Evolutionary conservation across 1,140 invertebrate genomes (phyloP), one percentile per base, ranked within the genome.

Genomic region (Pectinophora gossypiella): DNA sequence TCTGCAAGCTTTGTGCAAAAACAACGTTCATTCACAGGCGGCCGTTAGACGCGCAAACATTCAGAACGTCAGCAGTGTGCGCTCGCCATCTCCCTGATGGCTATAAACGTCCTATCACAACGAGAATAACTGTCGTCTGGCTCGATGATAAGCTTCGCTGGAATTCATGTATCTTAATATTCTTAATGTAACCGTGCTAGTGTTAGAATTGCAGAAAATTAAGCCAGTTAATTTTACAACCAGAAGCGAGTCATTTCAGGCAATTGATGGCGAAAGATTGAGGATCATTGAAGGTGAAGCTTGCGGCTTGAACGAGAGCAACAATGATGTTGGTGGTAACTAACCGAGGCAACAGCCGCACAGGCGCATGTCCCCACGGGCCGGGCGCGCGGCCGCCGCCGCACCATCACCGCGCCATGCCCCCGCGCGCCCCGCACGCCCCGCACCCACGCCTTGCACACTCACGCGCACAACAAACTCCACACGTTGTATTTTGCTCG

Each of bases 341-440:
- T 72, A 68, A 86, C 83, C 83, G 49, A 81, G 68, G 68, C 83
- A 86, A 63, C 83, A 86, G 61, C 80, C 78, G 68, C 83, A 86
- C 57, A 86, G 76, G 65, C 83, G 83, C 83, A 86, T 86, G 64
- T 75, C 60, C 68, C 65, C 61, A 55, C 61, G 59, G 59, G 64
- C 54, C 65, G 61, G 23, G 68, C 69, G 63, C 74, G 66, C 68
- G 68, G 5, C 64, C 38, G 16, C 63, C 36, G 51, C 50, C 55
- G 59, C 64, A 53, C 68, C 80, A 81, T 81, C 76, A 71, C 77
- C 69, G 53, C 68, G 59, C 66, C 79, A 83, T 79, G 46, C 47
- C 64, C 7, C 7, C 7, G 3, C 7, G 2, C 40, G 7, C 5
- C 56, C 61, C 22, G 48, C 56, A 47, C 54, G 27, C 43, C 43